Base-by-base conservation (phyloP, 2,888 invertebrate genomes). In the Eulithis testata region DNA sequence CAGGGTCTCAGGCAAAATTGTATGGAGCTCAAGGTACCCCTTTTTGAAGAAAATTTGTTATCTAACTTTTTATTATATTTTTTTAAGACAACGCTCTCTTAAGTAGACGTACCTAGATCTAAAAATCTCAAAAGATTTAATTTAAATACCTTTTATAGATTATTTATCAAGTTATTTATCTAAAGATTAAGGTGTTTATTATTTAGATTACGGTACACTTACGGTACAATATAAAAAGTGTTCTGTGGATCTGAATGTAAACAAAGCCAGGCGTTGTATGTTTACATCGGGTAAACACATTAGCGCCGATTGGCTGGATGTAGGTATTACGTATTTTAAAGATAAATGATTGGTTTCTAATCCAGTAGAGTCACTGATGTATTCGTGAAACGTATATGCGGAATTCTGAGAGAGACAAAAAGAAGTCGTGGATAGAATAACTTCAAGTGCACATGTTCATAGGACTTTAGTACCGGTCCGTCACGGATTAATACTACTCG, bases 271-370 rank as follows among this genome's bases (percentile, higher is more conserved):
- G 56, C 37, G 31, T n/a, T 49, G 67, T 51, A 45, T 63, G 61
- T 61, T 54, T 59, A 47, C 62, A 14, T 27, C 37, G 9, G 36
- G 69, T 60, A 66, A 65, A 67, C 65, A 65, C 70, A 70, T 70
- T 67, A 65, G 54, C 49, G 54, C 14, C 44, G 58, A 70, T 67
- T 61, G 70, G 31, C 5, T 44, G 3, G 56, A n/a, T 7, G 40
- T 53, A 14, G 11, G 11, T 9, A 9, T 21, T 40, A 53, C 31
- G 53, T 52, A 11, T 31, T 51, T 11, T n/a, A 31, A 2, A 51
- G 2, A 51, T 31, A 11, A 51, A 31, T 51, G 51, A 31, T 51
- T 51, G 31, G 31, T 31, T 51, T 6, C 51, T 31, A 44, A n/a
- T 44, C 44, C 5, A 11, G 11, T 43, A 8, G 11, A 43, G 11